These are phyloP conservation scores for Pomatostomus ruficeps DNA, from an alignment of 2,113 vertebrate genomes.

Conservation along the genomic window DNA sequence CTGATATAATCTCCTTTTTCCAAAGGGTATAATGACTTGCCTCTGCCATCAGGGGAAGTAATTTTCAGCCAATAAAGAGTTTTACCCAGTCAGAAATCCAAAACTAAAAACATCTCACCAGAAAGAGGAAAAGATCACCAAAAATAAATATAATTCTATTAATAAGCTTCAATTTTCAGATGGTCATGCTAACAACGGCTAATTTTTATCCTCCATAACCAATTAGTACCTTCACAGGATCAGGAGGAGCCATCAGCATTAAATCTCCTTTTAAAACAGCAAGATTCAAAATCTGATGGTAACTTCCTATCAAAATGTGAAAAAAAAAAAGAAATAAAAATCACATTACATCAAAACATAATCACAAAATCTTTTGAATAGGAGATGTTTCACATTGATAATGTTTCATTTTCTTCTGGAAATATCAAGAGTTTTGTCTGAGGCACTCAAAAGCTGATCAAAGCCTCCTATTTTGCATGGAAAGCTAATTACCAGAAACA, in stretches of 20 bases:
- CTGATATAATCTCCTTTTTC: background rate
- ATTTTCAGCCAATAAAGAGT: background rate
- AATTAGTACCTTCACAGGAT: background rate
- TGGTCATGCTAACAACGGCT: background rate
- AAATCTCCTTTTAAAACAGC: background rate
- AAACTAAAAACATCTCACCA: background rate
- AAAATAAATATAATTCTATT: background rate
- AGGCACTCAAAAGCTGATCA: background rate
- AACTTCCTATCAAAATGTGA: background rate
- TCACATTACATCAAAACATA: background rate
- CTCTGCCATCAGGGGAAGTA: background rate
- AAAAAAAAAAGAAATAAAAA: background rate
- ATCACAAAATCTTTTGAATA: background rate
- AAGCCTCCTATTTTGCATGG: background rate
- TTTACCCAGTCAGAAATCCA: background rate
- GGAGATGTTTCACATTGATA: background rate
- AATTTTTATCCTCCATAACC: background rate
- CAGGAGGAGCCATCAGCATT: background rate
- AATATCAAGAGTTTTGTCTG: background rate
- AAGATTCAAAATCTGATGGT: background rate
- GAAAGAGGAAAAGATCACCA: background rate
- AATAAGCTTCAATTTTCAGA: background rate
- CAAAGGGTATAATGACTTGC: background rate
- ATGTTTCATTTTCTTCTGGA: background rate
- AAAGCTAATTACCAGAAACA: background rate